phyloP scores from a whole-genome alignment of 2,797 vertebrate genomes.

The Passerculus sandwichensis region DNA sequence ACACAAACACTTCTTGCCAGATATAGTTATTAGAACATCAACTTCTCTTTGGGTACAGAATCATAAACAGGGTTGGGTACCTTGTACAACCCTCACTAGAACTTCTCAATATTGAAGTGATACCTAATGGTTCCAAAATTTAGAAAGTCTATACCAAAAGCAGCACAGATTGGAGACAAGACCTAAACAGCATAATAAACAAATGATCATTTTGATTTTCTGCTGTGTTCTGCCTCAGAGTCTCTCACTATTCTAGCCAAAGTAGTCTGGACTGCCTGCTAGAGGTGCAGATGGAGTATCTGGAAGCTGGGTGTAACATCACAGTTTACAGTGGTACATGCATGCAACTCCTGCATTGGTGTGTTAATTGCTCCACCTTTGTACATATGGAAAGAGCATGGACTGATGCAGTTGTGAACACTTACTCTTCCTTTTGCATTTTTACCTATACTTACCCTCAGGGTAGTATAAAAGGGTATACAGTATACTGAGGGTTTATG shows the following conservation, averaged over 20 bases:
- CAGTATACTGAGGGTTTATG: too few species aligned
- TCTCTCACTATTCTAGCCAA: background rate
- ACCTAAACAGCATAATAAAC: background rate
- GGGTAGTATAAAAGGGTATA: too few species aligned
- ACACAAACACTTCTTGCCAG: background rate
- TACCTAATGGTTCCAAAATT: background rate
- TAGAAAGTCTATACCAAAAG: background rate
- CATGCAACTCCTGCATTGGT: rapidly evolving
- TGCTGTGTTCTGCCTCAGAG: background rate
- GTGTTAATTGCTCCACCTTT: background rate
- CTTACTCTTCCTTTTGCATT: background rate
- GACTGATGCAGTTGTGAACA: background rate
- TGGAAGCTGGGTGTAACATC: background rate
- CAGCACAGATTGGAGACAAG: background rate
- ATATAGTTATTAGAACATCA: background rate
- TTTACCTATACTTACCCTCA: background rate
- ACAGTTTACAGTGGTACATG: background rate
- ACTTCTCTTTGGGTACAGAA: background rate
- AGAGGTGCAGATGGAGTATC: background rate
- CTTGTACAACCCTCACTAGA: background rate
- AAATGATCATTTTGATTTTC: background rate
- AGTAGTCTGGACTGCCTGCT: background rate
- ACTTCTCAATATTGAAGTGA: background rate
- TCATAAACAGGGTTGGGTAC: background rate
- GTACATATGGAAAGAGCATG: rapidly evolving